Percentiles rank a stretch among this genome's conserved stretches.
phyloP scores from a whole-genome alignment of 2,113 vertebrate species.

The Hymenochirus boettgeri region DNA sequence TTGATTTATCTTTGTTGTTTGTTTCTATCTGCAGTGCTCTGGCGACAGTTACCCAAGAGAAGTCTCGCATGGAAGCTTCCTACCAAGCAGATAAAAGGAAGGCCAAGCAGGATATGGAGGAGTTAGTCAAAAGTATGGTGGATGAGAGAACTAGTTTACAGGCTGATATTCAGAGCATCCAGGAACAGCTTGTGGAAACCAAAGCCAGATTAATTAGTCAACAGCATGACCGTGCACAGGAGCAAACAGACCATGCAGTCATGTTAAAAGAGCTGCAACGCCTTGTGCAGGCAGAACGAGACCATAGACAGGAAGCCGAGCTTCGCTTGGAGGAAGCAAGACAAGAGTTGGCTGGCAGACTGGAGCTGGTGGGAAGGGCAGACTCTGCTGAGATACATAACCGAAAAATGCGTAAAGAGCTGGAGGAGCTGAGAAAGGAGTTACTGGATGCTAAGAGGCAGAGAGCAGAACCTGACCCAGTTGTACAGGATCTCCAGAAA shows the following conservation, averaged over 20 bases:
- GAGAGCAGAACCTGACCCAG: conserved; percentile 65
- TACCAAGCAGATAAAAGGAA: conserved; percentile 86
- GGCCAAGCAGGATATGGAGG: conserved; percentile 83
- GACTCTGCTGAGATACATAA: conserved; percentile 64
- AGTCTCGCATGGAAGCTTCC: conserved; percentile 91
- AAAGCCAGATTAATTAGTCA: conserved; percentile 80
- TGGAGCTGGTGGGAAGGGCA: conserved; percentile 56
- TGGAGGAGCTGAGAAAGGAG: conserved; percentile 64
- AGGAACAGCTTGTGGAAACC: conserved; percentile 77
- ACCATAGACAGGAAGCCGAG: conserved; percentile 69
- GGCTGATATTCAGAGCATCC: conserved; percentile 58
- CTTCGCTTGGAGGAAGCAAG: conserved; percentile 72
- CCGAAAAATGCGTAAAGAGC: conserved; percentile 62
- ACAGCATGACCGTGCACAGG: conserved; percentile 84
- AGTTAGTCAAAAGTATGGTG: conserved; percentile 58
- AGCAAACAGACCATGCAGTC: conserved; percentile 79
- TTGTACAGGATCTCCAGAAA: conserved; percentile 67
- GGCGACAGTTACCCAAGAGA: conserved; percentile 87
- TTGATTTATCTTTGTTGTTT: background rate
- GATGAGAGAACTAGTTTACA: conserved; percentile 51
- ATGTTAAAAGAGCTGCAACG: conserved; percentile 89
- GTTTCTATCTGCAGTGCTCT: conserved; percentile 52
- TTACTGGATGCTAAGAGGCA: conserved; percentile 62
- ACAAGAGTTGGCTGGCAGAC: conserved; percentile 51
- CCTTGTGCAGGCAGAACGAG: conserved; percentile 76